A percentile compares a stretch with the other conserved stretches of the same genome.
Evolutionary conservation across 2,797 vertebrate species (phyloP).

Genomic region (Helicolenus hilgendorfi): DNA sequence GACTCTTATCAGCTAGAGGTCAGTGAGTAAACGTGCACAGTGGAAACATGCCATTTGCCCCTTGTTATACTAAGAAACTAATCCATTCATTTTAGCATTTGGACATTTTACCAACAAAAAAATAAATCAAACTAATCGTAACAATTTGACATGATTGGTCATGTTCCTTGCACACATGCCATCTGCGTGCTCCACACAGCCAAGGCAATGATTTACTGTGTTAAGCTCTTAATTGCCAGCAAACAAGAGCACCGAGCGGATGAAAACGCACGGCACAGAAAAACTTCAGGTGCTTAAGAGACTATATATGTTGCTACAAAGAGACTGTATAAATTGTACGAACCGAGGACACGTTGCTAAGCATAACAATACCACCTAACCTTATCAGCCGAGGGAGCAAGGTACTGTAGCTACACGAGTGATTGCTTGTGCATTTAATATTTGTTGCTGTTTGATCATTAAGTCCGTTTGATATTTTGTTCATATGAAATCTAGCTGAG

Average conservation of each 20-base stretch:
- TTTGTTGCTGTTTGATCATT: slow-evolving; percentile 60
- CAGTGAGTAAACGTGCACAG: slow-evolving; percentile 1
- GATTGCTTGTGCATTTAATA: slow-evolving; percentile 24
- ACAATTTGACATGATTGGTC: slow-evolving; percentile 48
- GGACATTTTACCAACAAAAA: not conserved
- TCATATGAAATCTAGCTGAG: slow-evolving; percentile 25
- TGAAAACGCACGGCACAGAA: slow-evolving; percentile 55
- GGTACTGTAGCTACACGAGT: slow-evolving; percentile 15
- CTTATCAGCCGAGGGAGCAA: slow-evolving; percentile 15
- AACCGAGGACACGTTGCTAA: not conserved
- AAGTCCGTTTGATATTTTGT: slow-evolving; percentile 58
- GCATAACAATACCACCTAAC: slow-evolving; percentile 5
- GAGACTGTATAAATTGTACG: not conserved
- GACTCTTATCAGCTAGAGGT: slow-evolving; percentile 60
- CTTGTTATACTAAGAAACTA: slow-evolving; percentile 13
- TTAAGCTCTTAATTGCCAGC: slow-evolving; percentile 65
- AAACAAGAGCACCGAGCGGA: slow-evolving; percentile 33
- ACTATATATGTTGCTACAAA: slow-evolving; percentile 24
- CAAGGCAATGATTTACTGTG: slow-evolving; percentile 58
- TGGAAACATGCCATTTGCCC: slow-evolving; percentile 29
- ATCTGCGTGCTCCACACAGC: slow-evolving; percentile 37
- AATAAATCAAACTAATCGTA: not conserved
- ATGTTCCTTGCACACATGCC: slow-evolving; percentile 40
- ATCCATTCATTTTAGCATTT: slow-evolving; percentile 24
- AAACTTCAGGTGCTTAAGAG: slow-evolving; percentile 46